These are phyloP conservation scores for Oncorhynchus nerka DNA, from an alignment of 2,113 vertebrate genomes.

Conservation along the genomic window DNA sequence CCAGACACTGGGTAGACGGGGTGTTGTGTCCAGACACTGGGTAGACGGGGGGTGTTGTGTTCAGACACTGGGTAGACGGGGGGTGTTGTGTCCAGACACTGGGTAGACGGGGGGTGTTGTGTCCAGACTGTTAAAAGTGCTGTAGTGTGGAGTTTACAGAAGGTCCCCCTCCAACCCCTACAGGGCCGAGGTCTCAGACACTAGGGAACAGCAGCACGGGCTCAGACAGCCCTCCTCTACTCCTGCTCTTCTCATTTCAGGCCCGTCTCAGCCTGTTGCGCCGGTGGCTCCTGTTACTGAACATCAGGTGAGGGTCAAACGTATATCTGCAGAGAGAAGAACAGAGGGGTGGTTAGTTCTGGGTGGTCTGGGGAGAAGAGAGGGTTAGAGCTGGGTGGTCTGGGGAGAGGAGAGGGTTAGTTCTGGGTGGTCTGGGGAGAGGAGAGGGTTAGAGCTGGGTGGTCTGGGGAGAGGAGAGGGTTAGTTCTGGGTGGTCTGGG, in stretches of 20 bases:
- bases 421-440: too few species aligned
- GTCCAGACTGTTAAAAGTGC: conserved; percentile 17
- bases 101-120: background rate
- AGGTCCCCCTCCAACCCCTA: background rate
- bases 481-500: too few species aligned
- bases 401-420: too few species aligned
- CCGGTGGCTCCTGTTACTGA: conserved; percentile 50
- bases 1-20: too few species aligned
- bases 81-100: too few species aligned
- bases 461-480: too few species aligned
- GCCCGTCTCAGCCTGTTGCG: conserved; percentile 44
- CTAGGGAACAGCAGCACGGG: conserved; percentile 50
- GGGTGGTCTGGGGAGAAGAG: too few species aligned
- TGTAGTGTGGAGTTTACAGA: conserved; percentile 2
- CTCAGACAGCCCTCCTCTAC: conserved; percentile 25
- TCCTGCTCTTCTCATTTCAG: conserved; percentile 40
- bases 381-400: background rate
- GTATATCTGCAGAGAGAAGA: conserved; percentile 58
- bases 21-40: too few species aligned
- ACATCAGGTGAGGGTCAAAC: conserved; percentile 73
- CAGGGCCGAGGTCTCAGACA: conserved; percentile 15
- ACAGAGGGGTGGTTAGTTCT: background rate
- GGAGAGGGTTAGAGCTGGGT: background rate
- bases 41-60: too few species aligned
- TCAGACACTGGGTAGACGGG: too few species aligned